A percentile compares a stretch with the other conserved stretches of the same genome.
phyloP scores from a whole-genome alignment of 2,797 vertebrate genomes.

The Diglossa cyanea region DNA sequence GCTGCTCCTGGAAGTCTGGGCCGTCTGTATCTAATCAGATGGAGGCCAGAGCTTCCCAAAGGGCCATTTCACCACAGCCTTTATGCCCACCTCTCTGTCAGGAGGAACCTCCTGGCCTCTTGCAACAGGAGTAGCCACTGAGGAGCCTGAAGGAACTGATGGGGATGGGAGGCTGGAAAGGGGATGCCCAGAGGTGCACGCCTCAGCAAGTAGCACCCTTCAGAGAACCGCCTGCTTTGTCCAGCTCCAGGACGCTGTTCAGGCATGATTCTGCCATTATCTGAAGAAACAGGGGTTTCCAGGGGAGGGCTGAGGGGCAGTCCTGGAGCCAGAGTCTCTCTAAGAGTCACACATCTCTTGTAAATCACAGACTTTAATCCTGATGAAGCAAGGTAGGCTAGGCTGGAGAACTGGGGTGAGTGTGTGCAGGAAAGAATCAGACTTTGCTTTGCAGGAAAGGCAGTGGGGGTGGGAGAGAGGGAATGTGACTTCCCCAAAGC shows the following conservation, averaged over 20 bases:
- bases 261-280: not conserved
- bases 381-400: not conserved
- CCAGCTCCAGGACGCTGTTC: not conserved
- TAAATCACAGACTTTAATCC: not conserved
- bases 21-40: constrained; percentile 27
- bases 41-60: not conserved
- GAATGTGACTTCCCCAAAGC: not conserved
- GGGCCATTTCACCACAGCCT: constrained; percentile 12
- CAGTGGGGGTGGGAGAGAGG: not conserved
- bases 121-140: not conserved
- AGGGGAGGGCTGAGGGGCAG: not conserved
- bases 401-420: not conserved
- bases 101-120: not conserved
- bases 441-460: constrained; percentile 4
- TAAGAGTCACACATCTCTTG: not conserved
- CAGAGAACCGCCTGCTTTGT: not conserved
- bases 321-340: not conserved
- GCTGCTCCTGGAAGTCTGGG: constrained; percentile 44
- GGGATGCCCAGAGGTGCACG: not conserved
- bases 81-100: not conserved
- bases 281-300: not conserved
- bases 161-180: not conserved
- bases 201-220: not conserved
- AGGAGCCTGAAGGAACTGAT: not conserved
- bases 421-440: not conserved